A percentile compares a stretch with the other conserved stretches of the same genome.
Conservation (phyloP, 1,140 invertebrate genomes). For the Homarus americanus region DNA sequence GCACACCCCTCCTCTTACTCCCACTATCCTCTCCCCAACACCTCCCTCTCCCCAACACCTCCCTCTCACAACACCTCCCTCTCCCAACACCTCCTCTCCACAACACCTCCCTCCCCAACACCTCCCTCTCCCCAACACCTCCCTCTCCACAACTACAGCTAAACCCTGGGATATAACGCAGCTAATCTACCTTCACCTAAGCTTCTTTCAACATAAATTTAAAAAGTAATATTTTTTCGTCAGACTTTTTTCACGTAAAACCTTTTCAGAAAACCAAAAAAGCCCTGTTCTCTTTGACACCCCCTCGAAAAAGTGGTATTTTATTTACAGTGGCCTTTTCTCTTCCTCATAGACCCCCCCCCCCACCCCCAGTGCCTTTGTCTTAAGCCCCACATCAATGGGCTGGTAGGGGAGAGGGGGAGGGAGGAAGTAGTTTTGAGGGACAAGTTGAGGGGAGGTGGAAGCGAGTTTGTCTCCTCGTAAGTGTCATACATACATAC, state of each 20-base stretch:
- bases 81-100: neutral
- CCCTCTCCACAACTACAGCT: slow-evolving; percentile 7
- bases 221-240: neutral
- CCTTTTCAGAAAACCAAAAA: neutral
- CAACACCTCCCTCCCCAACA: neutral
- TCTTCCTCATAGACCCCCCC: too few relatives aligned
- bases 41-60: neutral
- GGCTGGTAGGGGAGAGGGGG: too few relatives aligned
- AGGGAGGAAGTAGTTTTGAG: too few relatives aligned
- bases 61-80: neutral
- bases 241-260: neutral
- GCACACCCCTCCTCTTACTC: neutral
- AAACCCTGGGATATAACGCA: too few relatives aligned
- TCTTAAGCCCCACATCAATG: too few relatives aligned
- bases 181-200: neutral
- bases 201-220: neutral
- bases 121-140: neutral
- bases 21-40: neutral
- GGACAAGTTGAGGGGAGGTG: too few relatives aligned
- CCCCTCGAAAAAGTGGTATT: too few relatives aligned
- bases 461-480: too few relatives aligned
- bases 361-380: too few relatives aligned
- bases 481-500: too few relatives aligned
- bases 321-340: too few relatives aligned
- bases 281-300: too few relatives aligned